Percentiles rank a stretch among this genome's conserved stretches.
These are phyloP conservation scores for Herpetotheres cachinnans DNA, from an alignment of 2,113 vertebrate genomes.

Conservation along the genomic window DNA sequence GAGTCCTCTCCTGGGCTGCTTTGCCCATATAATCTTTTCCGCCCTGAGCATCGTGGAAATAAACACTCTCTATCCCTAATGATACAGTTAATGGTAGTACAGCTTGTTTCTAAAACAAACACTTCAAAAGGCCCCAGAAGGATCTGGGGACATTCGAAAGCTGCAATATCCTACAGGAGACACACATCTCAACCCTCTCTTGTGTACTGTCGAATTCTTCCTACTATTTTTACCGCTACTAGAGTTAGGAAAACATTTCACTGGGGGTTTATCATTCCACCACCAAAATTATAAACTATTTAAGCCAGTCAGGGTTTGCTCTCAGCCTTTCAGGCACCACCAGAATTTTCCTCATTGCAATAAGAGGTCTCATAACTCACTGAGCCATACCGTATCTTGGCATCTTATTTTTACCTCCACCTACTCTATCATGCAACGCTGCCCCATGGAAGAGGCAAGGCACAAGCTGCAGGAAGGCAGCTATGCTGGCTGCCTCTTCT, in stretches of 20 bases:
- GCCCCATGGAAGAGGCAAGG: neutral
- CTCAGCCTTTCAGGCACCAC: constrained; percentile 39
- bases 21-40: neutral
- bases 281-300: constrained; percentile 58
- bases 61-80: constrained; percentile 20
- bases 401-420: neutral
- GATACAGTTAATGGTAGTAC: neutral
- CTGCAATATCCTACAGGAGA: constrained; percentile 26
- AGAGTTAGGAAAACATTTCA: constrained; percentile 45
- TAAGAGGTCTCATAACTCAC: neutral
- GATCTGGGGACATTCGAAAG: neutral
- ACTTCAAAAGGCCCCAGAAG: constrained; percentile 35
- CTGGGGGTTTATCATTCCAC: constrained; percentile 50
- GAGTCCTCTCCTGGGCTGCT: neutral
- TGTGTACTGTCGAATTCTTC: neutral
- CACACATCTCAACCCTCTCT: constrained; percentile 28
- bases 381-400: neutral
- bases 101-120: constrained; percentile 46
- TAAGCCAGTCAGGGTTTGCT: constrained; percentile 28
- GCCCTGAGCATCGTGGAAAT: neutral
- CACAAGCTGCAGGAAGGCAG: neutral
- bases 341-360: neutral
- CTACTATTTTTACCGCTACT: constrained; percentile 45
- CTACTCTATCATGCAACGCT: neutral
- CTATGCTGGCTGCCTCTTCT: neutral